Evolutionary conservation across 2,113 vertebrate species (phyloP), one percentile per base, ranked within the genome.

Genomic region (Xenopus laevis): DNA sequence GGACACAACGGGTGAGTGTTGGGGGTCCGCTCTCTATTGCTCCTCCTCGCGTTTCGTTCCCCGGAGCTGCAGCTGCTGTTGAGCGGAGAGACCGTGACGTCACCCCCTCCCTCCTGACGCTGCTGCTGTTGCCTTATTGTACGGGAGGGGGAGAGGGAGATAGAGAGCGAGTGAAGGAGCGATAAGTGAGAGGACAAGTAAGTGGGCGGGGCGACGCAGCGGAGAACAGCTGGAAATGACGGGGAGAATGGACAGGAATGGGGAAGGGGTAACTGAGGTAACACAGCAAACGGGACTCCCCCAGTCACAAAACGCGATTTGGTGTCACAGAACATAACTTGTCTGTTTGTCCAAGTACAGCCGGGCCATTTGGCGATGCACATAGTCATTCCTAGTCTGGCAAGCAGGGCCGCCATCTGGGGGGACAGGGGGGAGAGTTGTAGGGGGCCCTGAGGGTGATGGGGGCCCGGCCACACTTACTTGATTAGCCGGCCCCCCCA

Each of bases 21-120:
- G 58, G 73, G 73, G 57, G 30, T 46, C 59, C 65, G 52, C 40
- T 46, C 57, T 27, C n/a, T n/a, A n/a, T 27, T 27, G 23, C 4
- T 4, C 45, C 67, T 47, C 23, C 60, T 55, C 46, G 7, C 18
- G 45, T 66, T 74, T 18, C 67, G 23, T 40, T 74, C 72, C 73
- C 73, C 73, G 73, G 65, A 75, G 73, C 73, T 75, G 73, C 73
- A 75, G 73, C 73, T 75, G 73, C 73, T 69, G 73, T 57, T 62
- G 65, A 74, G 55, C 72, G 44, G 72, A 68, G 47, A 50, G 6
- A 50, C n/a, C 21, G 73, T 75, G 73, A 75, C 73, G 73, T 75
- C 73, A 68, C 73, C 27, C 50, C 52, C 74, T 50, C 62, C 67
- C 57, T 74, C 72, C 72, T 50, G 40, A 61, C 67, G 23, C 23